phyloP scores from a whole-genome alignment of 1,140 invertebrate species.

The Anastatus disparis region DNA sequence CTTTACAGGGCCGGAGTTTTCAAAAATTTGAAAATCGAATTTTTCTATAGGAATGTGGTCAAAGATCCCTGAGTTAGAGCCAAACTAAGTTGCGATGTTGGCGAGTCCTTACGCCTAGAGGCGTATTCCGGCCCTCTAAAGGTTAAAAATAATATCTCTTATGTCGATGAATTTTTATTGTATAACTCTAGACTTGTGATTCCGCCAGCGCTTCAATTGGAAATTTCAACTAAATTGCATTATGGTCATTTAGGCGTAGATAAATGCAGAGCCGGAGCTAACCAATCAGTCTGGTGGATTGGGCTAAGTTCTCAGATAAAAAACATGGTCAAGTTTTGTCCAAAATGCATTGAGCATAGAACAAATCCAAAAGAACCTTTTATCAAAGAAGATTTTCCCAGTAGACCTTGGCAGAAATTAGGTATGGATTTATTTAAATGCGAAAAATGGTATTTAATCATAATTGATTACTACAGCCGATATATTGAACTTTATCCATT shows the following conservation, averaged over 20 bases:
- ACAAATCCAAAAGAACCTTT: neutral
- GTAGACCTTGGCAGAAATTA: conserved; percentile 54
- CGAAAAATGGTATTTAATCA: conserved; percentile 22
- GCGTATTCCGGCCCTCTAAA: too few species aligned
- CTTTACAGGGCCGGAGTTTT: too few species aligned
- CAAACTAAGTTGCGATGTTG: too few species aligned
- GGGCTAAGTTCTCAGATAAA: conserved; percentile 45
- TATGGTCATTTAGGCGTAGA: conserved; percentile 46
- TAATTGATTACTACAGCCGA: conserved; percentile 43
- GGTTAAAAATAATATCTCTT: too few species aligned
- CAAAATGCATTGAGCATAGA: conserved; percentile 50
- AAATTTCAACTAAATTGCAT: too few species aligned
- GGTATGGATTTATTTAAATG: conserved; percentile 54
- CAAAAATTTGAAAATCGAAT: too few species aligned
- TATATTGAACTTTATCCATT: conserved; percentile 13
- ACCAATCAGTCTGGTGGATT: conserved; percentile 45
- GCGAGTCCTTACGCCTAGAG: too few species aligned
- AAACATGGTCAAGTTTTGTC: conserved; percentile 53
- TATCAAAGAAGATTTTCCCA: conserved; percentile 48
- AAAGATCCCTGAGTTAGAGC: too few species aligned
- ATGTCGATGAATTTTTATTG: too few species aligned
- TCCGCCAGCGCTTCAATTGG: too few species aligned
- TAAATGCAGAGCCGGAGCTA: conserved; percentile 44
- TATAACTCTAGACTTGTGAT: too few species aligned
- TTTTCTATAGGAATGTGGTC: too few species aligned